Evolutionary conservation across 2,797 vertebrate genomes (phyloP), one percentile per base, ranked within the genome.

Genomic region (Sciaenops ocellatus): DNA sequence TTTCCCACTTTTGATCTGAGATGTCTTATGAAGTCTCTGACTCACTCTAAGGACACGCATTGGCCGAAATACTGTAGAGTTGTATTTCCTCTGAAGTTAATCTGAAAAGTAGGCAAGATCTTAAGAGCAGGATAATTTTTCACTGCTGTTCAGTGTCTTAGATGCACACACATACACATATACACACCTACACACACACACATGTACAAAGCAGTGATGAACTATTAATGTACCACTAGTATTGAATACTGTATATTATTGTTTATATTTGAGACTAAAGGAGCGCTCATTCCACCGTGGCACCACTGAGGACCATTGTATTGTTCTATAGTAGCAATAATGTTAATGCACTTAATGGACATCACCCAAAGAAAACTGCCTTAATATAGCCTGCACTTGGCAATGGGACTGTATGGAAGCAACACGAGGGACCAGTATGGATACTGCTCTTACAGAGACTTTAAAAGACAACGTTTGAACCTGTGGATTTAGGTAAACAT

Each of bases 321-420:
- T 89, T 90, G 75, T 88, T 91, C 50, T 67, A 64, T 81, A 47
- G 73, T 79, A 82, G 85, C 84, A 90, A 90, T 85, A 85, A 89
- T 84, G 70, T 85, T 83, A 87, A 92, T 91, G 92, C 90, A 93
- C 93, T 93, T 93, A 89, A 79, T 69, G 85, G 79, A 92, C 73
- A 73, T 79, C 80, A 84, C 86, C 89, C 90, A 92, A 90, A 92
- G 80, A 90, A 83, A 88, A 69, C 71, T 81, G 90, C 90, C 89
- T 92, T 92, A 87, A 87, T 60, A 79, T 56, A 59, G 80, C 85
- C 86, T 73, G 79, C 64, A 73, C 76, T 78, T 51, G 64, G 76
- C 78, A 62, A 63, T 5, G 66, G 64, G 79, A 66, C 76, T 84
- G 74, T 74, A 28, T 73, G 56, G 56, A 87, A 62, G 78, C 70